Evolutionary conservation across 2,797 vertebrate species (phyloP).

Genomic region (Pseudomugil tenellus): DNA sequence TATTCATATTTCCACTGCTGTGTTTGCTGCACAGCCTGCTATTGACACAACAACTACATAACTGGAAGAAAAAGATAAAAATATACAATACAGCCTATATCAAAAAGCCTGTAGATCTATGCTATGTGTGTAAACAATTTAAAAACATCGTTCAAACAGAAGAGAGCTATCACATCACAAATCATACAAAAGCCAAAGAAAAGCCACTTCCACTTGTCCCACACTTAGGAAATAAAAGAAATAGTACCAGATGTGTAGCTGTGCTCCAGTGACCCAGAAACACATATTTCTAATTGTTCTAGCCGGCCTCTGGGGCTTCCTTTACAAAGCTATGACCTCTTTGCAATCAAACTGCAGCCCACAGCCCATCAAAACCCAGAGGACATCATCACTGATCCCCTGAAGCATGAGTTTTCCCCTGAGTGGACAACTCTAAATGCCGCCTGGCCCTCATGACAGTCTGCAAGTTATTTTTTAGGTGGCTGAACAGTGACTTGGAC

Average conservation of each 20-base stretch:
- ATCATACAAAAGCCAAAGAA: constrained; percentile 48
- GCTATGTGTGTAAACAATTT: constrained; percentile 37
- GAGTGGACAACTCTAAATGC: constrained; percentile 58
- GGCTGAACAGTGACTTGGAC: constrained; percentile 31
- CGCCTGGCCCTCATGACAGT: constrained; percentile 49
- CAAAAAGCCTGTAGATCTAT: constrained; percentile 46
- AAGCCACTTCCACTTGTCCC: constrained; percentile 46
- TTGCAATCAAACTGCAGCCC: constrained; percentile 60
- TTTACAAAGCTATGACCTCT: constrained; percentile 68
- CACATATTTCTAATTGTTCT: constrained; percentile 80
- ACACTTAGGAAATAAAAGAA: constrained; percentile 47
- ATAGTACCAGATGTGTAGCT: constrained; percentile 54
- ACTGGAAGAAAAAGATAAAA: constrained; percentile 50
- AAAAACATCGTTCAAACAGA: constrained; percentile 38
- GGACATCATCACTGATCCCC: constrained; percentile 54
- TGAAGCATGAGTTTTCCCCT: constrained; percentile 52
- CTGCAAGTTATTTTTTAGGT: constrained; percentile 34
- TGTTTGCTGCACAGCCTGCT: constrained; percentile 56
- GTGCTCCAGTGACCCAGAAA: constrained; percentile 80
- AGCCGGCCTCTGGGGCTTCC: constrained; percentile 63
- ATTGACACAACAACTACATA: constrained; percentile 61
- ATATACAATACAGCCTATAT: constrained; percentile 37
- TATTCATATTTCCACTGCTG: constrained; percentile 41
- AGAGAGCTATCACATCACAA: constrained; percentile 32
- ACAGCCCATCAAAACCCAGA: constrained; percentile 53